Evolutionary conservation across 2,888 invertebrate species (phyloP), one percentile per base, ranked within the genome.

Genomic region (Drosophila mimetica): DNA sequence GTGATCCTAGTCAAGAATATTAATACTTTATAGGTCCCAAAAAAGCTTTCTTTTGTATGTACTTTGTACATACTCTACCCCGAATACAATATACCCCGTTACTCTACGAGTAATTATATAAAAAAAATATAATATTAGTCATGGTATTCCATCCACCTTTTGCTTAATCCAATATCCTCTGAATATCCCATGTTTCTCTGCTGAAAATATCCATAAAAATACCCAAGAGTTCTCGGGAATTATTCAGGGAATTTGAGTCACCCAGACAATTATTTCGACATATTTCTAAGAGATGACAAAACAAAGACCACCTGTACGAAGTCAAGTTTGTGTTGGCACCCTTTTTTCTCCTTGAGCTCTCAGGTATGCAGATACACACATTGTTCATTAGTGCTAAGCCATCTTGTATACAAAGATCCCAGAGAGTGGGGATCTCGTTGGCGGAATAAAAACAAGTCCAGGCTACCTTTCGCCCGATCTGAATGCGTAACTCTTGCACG

Each of bases 401-500:
- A 65, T 36, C 64, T 16, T 64, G 64, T 42, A 64, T 64, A 63
- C 39, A 63, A 25, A 63, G 48, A 61, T 63, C 48, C 63, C 48
- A 25, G 39, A 41, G 20, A 25, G 25, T 18, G 63, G 44, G 52
- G 59, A 22, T 44, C 51, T 55, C 14, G 59, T 46, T 59, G 59
- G 58, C 58, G 58, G 42, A 42, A 59, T n/a, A n/a, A 25, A 32
- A 42, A 36, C 32, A 44, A 60, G 60, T 37, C 42, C 60, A n/a
- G 60, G 20, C 59, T 36, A 30, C 47, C 37, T 39, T 57, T 55
- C 18, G 18, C 77, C 73, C 80, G 79, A 75, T 86, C 79, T 77
- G 75, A 75, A 74, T 77, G 81, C 75, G 79, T 86, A 81, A 86
- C 79, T 81, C 86, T 79, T 76, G 71, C 71, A 61, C 54, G 16